Percentiles rank a stretch among this genome's conserved stretches.
Evolutionary conservation across 2,113 vertebrate genomes (phyloP).

Genomic region (Irena cyanogastra): DNA sequence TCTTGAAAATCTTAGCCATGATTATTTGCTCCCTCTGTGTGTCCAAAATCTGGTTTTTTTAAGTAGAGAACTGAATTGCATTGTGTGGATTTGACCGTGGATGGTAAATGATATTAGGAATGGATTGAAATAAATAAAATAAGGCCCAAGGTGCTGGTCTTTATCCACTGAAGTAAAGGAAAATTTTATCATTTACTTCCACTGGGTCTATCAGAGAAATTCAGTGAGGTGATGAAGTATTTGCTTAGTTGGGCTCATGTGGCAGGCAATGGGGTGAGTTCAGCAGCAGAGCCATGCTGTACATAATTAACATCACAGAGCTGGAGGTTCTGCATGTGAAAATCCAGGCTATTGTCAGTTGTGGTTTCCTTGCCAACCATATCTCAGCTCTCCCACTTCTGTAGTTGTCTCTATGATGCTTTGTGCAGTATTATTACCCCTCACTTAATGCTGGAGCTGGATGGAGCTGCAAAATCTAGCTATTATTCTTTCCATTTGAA

Average conservation of each 20-base stretch:
- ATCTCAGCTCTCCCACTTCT: constrained; percentile 48
- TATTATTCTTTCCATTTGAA: constrained; percentile 26
- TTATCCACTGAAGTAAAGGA: background rate
- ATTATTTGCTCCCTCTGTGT: background rate
- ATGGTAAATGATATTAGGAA: background rate
- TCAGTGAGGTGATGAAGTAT: background rate
- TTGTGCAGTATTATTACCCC: constrained; percentile 40
- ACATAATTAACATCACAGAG: constrained; percentile 44
- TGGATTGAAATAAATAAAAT: background rate
- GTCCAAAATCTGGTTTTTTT: background rate
- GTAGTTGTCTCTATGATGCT: constrained; percentile 42
- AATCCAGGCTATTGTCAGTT: constrained; percentile 51
- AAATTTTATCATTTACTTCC: background rate
- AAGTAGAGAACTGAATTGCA: background rate
- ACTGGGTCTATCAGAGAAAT: background rate
- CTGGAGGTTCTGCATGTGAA: constrained; percentile 52
- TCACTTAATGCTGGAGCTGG: background rate
- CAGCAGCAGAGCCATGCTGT: background rate
- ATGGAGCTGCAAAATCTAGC: background rate
- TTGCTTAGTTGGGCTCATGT: constrained; percentile 25
- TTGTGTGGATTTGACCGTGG: background rate
- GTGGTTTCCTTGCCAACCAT: constrained; percentile 67
- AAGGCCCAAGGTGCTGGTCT: background rate
- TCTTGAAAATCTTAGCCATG: background rate
- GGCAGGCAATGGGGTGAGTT: constrained; percentile 4